Conservation (phyloP, 37 sponge, comb jelly and placozoan species). For the Spongilla lacustris region DNA sequence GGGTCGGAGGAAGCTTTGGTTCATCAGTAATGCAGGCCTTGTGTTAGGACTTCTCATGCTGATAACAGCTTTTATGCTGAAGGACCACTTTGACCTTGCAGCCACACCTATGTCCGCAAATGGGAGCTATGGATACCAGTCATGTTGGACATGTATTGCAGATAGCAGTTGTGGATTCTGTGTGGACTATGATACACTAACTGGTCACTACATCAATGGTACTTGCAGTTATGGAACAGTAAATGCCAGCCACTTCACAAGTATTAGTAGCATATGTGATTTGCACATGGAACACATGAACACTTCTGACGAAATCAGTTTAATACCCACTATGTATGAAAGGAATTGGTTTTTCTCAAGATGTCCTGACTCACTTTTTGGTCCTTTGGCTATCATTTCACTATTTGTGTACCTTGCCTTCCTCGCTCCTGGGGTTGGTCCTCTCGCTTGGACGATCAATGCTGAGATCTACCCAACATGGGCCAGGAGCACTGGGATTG, state of each 20-base stretch:
- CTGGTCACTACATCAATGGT: conserved; percentile 35
- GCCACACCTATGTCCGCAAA: conserved; percentile 16
- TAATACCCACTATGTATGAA: no score
- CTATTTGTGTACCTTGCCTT: conserved; percentile 87
- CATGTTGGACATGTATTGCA: conserved; percentile 80
- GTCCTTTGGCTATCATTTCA: conserved; percentile 67
- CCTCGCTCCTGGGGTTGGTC: conserved; percentile 96
- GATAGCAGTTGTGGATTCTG: conserved; percentile 86
- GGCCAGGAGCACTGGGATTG: conserved; percentile 81
- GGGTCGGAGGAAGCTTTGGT: conserved; percentile 87
- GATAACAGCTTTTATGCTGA: conserved; percentile 38
- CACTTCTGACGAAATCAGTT: no score
- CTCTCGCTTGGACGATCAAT: conserved; percentile 94
- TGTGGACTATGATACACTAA: conserved; percentile 4
- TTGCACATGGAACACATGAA: not conserved
- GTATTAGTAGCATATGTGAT: not conserved
- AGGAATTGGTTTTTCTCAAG: conserved; percentile 44
- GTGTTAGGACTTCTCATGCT: conserved; percentile 66
- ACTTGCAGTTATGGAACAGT: conserved; percentile 32
- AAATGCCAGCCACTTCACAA: not conserved
- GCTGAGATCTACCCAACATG: conserved; percentile 98
- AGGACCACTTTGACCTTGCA: conserved; percentile 24
- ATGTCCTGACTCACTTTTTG: conserved; percentile 57
- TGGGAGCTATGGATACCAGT: conserved; percentile 22
- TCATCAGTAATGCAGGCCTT: conserved; percentile 70